phyloP scores from a whole-genome alignment of 2,113 vertebrate genomes.

The Triplophysa dalaica region DNA sequence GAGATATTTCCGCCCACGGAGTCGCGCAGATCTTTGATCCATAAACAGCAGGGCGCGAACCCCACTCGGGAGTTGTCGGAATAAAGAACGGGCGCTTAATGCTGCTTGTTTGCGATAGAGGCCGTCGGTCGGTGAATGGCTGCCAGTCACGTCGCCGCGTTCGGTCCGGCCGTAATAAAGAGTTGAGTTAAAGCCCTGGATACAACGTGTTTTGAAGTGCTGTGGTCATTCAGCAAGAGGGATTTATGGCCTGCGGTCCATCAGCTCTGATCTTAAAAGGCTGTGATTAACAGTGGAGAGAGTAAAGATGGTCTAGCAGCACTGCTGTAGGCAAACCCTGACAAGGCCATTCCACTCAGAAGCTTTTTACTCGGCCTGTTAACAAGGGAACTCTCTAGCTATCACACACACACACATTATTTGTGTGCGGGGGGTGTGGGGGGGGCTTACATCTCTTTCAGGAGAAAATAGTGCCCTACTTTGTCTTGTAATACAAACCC shows the following conservation, averaged over 20 bases:
- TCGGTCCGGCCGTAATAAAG: constrained; percentile 46
- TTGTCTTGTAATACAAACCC: constrained; percentile 1
- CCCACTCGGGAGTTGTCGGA: background rate
- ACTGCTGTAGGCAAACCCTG: constrained; percentile 53
- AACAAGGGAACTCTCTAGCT: constrained; percentile 32
- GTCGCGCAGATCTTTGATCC: constrained; percentile 14
- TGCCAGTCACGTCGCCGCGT: constrained; percentile 23
- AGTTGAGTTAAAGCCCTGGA: constrained; percentile 61
- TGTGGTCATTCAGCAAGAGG: constrained; percentile 55
- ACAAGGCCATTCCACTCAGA: constrained; percentile 58
- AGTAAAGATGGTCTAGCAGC: constrained; percentile 58
- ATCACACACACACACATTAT: constrained; percentile 4
- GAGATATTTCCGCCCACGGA: constrained; percentile 12
- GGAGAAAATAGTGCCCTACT: background rate
- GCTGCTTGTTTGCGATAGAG: background rate
- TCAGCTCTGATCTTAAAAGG: constrained; percentile 72
- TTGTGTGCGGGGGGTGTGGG: background rate
- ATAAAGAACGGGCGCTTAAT: constrained; percentile 5
- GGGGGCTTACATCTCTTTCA: constrained; percentile 13
- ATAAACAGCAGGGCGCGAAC: background rate
- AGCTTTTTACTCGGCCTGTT: constrained; percentile 50
- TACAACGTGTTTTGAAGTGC: constrained; percentile 63
- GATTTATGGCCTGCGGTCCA: constrained; percentile 70
- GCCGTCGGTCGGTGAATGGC: constrained; percentile 23
- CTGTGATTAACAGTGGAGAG: constrained; percentile 72